Base-by-base conservation (phyloP, 2,797 vertebrate genomes). In the Coendou prehensilis region DNA sequence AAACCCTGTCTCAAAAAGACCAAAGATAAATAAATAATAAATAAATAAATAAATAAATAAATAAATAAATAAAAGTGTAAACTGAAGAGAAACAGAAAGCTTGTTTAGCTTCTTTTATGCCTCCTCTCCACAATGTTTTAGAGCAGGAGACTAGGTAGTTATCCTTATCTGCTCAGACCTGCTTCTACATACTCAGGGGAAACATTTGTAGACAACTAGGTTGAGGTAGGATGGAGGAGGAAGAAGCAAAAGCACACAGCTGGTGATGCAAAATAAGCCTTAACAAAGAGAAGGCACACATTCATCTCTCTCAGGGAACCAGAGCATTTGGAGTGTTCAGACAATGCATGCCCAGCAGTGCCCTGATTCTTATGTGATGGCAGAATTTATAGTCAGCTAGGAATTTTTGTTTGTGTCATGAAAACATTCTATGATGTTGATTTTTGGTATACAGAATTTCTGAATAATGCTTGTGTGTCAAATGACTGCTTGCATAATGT, bases 401-500 rank as follows among this genome's bases (percentile, higher is more conserved):
- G 47, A 45, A 87, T 56, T 75, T 64, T 93, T 23, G 23, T 81
- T 94, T 86, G 37, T 87, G 73, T 20, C 28, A 37, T 69, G 50
- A 67, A 85, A 87, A 83, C n/a, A 59, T 50, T 89, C 30, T 73
- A 50, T 5, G 54, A 79, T 10, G 37, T 41, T 76, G 64, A n/a
- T 80, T 93, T 93, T 76, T 86, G 73, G 33, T 11, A 61, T 33
- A 59, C 10, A 45, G 71, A 80, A 45, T 56, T 93, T 97, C 64
- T 94, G 92, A 69, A 86, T 69, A 69, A 71, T 79, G 54, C 37
- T 73, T 87, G 37, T 54, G 20, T 67, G 6, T 88, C 45, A 79
- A 47, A 33, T 18, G 15, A 41, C 18, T 64, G 57, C n/a, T 69
- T 45, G 2, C 41, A 2, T 14, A 33, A 47, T 30, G 52, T 33